Conservation (phyloP, 2,888 invertebrate genomes). For the Napeogenes sylphis region DNA sequence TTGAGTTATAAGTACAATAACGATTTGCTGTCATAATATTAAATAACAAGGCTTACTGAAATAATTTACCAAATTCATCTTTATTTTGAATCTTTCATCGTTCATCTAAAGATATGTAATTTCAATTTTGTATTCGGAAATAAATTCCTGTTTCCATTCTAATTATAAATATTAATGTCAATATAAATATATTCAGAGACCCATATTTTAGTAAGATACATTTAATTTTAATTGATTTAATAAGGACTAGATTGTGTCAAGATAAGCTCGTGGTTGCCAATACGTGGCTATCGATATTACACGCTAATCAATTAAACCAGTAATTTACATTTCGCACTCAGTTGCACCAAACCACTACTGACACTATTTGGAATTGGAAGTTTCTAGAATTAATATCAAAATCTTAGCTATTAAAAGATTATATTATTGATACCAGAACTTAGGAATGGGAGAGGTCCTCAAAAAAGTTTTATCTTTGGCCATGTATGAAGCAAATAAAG, state of each 20-base stretch:
- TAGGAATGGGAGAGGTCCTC: too few species aligned
- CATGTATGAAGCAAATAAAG: too few species aligned
- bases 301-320: slow-evolving; percentile 44
- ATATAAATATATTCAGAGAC: not conserved
- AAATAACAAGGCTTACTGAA: too few species aligned
- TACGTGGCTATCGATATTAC: slow-evolving; percentile 32
- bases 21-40: too few species aligned
- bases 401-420: too few species aligned
- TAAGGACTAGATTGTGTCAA: slow-evolving; percentile 23
- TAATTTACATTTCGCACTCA: slow-evolving; percentile 37
- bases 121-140: too few species aligned
- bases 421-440: too few species aligned
- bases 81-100: too few species aligned
- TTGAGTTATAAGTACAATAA: too few species aligned
- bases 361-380: not conserved
- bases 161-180: not conserved
- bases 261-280: slow-evolving; percentile 18
- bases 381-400: not conserved
- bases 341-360: not conserved
- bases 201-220: not conserved
- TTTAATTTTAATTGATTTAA: slow-evolving; percentile 14
- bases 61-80: too few species aligned
- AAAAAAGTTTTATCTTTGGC: too few species aligned
- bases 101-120: too few species aligned
- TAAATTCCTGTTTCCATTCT: slow-evolving; percentile 1